These are phyloP conservation scores for Actinia equina DNA, from an alignment of 64 coral and sea anemone species.

Conservation along the genomic window DNA sequence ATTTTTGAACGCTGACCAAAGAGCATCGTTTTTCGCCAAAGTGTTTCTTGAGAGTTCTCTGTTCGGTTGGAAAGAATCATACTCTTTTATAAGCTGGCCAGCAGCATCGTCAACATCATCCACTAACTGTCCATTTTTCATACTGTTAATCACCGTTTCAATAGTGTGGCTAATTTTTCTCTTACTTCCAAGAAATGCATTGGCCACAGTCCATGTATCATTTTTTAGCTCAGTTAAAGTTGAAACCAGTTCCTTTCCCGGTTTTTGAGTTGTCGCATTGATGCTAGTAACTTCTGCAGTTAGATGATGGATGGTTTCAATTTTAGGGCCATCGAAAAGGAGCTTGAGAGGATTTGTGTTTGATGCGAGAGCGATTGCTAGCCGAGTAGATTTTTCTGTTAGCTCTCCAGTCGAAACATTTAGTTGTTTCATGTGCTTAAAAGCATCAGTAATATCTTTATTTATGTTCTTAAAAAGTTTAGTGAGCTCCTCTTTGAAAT, in stretches of 20 bases:
- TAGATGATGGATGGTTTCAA: not conserved
- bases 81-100: slow-evolving; percentile 24
- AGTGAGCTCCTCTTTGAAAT: not conserved
- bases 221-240: not conserved
- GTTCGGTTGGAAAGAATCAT: slow-evolving; percentile 22
- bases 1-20: slow-evolving; percentile 43
- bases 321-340: not conserved
- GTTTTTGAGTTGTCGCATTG: not conserved
- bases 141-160: not conserved
- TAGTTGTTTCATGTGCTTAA: not conserved
- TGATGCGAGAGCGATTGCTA: not conserved
- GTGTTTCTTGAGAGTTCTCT: not conserved
- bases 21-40: slow-evolving; percentile 23
- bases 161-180: slow-evolving; percentile 1
- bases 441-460: not conserved
- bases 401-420: not conserved
- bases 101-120: not conserved
- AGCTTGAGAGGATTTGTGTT: slow-evolving; percentile 11
- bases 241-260: not conserved
- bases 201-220: not conserved
- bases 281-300: not conserved
- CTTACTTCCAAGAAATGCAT: slow-evolving; percentile 11
- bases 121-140: not conserved
- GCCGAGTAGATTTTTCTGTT: not conserved
- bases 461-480: not conserved